A percentile compares a stretch with the other conserved stretches of the same genome.
These are phyloP conservation scores for Zaprionus gabonicus DNA, from an alignment of 1,140 invertebrate species.

Conservation along the genomic window DNA sequence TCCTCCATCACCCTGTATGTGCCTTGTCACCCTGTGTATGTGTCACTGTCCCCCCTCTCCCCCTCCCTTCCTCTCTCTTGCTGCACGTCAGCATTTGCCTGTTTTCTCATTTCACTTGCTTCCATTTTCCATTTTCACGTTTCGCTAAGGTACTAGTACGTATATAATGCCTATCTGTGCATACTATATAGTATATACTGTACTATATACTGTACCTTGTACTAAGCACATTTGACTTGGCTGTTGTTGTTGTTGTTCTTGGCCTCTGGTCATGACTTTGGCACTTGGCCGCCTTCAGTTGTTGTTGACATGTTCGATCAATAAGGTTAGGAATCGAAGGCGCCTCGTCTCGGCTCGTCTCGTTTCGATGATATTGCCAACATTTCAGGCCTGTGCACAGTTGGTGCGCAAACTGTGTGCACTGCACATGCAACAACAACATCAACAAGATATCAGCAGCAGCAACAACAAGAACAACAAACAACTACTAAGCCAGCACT, in stretches of 20 bases:
- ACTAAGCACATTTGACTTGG: constrained; percentile 47
- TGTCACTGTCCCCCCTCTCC: background rate
- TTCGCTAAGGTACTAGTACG: constrained; percentile 34
- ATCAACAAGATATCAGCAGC: constrained; percentile 36
- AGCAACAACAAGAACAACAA: constrained; percentile 27
- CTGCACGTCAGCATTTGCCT: constrained; percentile 60
- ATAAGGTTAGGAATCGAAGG: constrained; percentile 8
- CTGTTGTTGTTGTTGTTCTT: constrained; percentile 9
- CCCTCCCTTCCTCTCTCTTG: constrained; percentile 21
- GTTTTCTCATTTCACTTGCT: constrained; percentile 5
- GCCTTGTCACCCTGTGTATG: constrained; percentile 7
- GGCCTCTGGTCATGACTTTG: constrained; percentile 69
- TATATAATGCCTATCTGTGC: constrained; percentile 15
- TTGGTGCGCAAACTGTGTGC: constrained; percentile 70
- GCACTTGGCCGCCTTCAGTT: constrained; percentile 64
- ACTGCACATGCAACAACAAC: constrained; percentile 48
- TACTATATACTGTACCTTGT: constrained; percentile 31
- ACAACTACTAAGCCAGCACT: background rate
- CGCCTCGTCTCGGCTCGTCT: constrained; percentile 31
- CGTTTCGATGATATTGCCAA: constrained; percentile 68
- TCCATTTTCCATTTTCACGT: constrained; percentile 48
- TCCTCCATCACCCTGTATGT: constrained; percentile 37
- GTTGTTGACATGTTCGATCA: constrained; percentile 55
- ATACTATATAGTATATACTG: constrained; percentile 7
- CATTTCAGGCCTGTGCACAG: constrained; percentile 69